Percentiles rank a stretch among this genome's conserved stretches.
Evolutionary conservation across 2,113 vertebrate genomes (phyloP).

Genomic region (Equus quagga): DNA sequence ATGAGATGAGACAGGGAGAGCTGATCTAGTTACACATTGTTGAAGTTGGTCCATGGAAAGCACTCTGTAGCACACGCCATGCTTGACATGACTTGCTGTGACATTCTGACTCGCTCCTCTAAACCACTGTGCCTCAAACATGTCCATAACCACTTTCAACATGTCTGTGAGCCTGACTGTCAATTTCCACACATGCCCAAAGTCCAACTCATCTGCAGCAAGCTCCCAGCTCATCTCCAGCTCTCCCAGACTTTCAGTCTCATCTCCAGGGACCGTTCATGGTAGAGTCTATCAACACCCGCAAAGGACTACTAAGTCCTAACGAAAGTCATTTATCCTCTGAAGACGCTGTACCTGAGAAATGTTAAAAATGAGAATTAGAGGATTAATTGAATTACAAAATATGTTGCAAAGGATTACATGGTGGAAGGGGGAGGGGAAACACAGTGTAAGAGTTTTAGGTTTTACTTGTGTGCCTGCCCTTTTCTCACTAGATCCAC

Average conservation of each 20-base stretch:
- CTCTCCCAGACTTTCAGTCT: background rate
- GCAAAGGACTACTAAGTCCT: background rate
- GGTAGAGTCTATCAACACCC: background rate
- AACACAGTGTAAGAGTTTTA: background rate
- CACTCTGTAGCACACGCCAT: background rate
- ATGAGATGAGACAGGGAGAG: background rate
- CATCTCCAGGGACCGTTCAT: background rate
- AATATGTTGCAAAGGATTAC: background rate
- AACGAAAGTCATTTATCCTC: background rate
- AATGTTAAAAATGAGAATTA: constrained; percentile 5
- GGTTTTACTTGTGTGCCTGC: background rate
- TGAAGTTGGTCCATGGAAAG: background rate
- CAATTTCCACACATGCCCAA: background rate
- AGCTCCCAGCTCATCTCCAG: background rate
- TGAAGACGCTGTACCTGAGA: background rate
- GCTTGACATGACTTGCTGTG: background rate
- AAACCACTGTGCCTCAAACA: background rate
- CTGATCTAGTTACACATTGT: background rate
- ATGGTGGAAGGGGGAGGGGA: background rate
- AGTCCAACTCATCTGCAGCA: background rate
- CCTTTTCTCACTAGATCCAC: background rate
- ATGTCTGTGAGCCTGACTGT: background rate
- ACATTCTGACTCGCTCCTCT: background rate
- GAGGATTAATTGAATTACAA: background rate
- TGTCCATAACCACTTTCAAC: background rate